Conservation (phyloP, 2,113 vertebrate genomes). For the Takifugu bimaculatus region DNA sequence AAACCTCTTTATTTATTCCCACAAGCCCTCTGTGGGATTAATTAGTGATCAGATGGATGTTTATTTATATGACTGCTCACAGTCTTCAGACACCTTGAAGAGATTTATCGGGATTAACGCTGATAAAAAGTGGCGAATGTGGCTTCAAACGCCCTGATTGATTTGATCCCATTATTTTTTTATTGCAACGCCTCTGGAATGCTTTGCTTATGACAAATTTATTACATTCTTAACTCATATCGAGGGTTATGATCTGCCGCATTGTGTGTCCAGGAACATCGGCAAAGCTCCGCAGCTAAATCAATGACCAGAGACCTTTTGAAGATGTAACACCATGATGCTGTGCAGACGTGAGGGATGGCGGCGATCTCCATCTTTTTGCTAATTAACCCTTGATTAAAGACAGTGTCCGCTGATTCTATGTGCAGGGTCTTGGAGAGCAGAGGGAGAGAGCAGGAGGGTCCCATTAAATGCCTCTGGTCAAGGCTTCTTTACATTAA, state of each 20-base stretch:
- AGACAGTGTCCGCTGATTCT: background rate
- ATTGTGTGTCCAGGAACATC: constrained; percentile 40
- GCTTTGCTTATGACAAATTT: constrained; percentile 19
- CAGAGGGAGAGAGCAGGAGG: no score
- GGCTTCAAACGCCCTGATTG: background rate
- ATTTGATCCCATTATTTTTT: background rate
- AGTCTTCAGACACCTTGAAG: no score
- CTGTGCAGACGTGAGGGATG: background rate
- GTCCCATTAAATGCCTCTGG: no score
- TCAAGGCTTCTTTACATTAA: no score
- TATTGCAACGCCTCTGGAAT: constrained; percentile 1
- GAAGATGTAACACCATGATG: constrained; percentile 35
- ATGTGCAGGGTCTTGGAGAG: no score
- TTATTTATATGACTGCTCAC: background rate
- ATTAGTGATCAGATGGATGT: background rate
- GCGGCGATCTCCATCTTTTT: background rate
- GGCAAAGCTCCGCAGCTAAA: constrained; percentile 50
- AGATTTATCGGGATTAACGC: no score
- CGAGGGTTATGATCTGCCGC: constrained; percentile 18
- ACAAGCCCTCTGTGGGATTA: background rate
- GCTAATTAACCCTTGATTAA: background rate
- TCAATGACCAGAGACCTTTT: constrained; percentile 46
- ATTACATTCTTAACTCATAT: constrained; percentile 44
- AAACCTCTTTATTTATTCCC: background rate
- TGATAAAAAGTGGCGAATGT: background rate